Conservation (phyloP, 2,797 vertebrate species). For the Chaetophractus vellerosus region DNA sequence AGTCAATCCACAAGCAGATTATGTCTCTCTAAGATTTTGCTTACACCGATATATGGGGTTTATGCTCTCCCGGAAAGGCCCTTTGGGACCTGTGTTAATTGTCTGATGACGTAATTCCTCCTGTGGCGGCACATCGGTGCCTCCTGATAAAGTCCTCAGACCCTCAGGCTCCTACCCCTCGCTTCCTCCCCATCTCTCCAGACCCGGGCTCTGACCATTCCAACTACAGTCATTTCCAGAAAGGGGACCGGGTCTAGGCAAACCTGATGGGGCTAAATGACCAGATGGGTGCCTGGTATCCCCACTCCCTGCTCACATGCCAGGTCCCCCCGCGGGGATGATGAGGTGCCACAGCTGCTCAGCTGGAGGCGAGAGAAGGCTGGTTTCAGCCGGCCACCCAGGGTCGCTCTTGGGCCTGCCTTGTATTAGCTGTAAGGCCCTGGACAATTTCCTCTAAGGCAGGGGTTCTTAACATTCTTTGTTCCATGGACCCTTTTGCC, state of each 20-base stretch:
- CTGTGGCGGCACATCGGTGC: background rate
- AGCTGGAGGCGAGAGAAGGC: background rate
- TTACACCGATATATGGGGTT: background rate
- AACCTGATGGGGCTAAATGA: background rate
- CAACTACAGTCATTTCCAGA: background rate
- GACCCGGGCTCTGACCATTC: background rate
- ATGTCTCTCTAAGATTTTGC: background rate
- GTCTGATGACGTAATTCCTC: background rate
- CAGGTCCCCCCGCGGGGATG: too few relatives aligned
- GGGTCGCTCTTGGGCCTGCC: background rate
- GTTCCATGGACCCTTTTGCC: too few relatives aligned
- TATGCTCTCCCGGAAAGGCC: background rate
- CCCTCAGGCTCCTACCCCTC: background rate
- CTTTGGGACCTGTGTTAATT: background rate
- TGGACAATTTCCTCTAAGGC: background rate
- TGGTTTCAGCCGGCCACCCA: background rate
- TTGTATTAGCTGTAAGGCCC: background rate
- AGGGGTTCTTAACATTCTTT: background rate
- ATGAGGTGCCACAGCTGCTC: too few relatives aligned
- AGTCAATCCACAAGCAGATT: background rate
- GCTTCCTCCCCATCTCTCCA: rapidly evolving
- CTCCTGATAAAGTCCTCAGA: background rate
- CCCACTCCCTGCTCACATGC: background rate
- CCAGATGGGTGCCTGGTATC: rapidly evolving
- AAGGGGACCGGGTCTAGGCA: background rate